These are phyloP conservation scores for Muntiacus reevesi DNA, from an alignment of 2,113 vertebrate species.

Conservation along the genomic window DNA sequence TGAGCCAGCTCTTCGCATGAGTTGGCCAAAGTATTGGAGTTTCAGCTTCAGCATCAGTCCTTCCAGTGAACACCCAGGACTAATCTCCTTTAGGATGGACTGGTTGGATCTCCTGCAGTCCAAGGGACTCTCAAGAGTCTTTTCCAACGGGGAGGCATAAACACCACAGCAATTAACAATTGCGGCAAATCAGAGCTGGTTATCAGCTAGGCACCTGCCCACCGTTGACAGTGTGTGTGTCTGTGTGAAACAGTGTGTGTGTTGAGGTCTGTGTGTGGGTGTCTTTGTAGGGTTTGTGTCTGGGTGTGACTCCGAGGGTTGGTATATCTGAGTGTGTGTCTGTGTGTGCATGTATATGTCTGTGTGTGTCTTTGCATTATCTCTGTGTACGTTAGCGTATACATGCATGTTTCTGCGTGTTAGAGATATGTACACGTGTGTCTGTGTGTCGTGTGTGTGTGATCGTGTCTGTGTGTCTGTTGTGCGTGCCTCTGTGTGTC, in stretches of 20 bases:
- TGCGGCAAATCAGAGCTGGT: not conserved
- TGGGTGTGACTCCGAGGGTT: not conserved
- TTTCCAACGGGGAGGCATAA: no score
- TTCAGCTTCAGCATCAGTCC: no score
- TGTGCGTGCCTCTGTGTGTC: not conserved
- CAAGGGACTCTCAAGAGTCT: no score
- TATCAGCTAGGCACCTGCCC: not conserved
- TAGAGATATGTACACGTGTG: no score
- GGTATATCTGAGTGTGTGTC: not conserved
- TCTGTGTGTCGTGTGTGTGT: not conserved
- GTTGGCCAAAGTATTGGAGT: no score
- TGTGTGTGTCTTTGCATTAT: not conserved
- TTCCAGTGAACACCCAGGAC: no score
- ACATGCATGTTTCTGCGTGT: not conserved
- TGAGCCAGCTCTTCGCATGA: no score
- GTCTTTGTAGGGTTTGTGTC: not conserved
- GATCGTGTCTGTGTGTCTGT: not conserved
- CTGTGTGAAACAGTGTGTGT: not conserved
- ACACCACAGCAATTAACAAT: no score
- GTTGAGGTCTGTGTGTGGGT: fast-evolving
- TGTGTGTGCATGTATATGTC: fast-evolving
- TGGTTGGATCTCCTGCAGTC: no score
- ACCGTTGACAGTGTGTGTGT: not conserved
- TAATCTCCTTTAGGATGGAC: no score
- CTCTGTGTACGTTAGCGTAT: not conserved